Evolutionary conservation across 2,113 vertebrate genomes (phyloP).

Genomic region (Hepsetus odoe): DNA sequence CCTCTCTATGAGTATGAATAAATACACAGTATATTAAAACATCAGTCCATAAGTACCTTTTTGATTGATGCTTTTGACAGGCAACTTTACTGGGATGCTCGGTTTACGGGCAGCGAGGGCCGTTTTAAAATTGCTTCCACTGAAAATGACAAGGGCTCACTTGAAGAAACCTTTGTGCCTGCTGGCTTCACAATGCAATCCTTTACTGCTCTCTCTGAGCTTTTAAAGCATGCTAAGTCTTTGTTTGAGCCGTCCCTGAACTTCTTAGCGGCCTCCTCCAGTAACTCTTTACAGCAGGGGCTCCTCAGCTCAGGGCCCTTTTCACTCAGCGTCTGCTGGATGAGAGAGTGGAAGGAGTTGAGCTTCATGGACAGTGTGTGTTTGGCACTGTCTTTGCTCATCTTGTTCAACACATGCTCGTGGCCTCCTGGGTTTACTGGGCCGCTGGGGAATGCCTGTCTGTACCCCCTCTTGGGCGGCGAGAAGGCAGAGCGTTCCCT

Average conservation of each 20-base stretch:
- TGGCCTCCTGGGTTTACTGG: slow-evolving; percentile 63
- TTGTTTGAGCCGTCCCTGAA: slow-evolving; percentile 80
- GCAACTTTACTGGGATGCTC: slow-evolving; percentile 77
- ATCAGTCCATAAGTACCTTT: slow-evolving; percentile 34
- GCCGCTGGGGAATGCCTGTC: slow-evolving; percentile 76
- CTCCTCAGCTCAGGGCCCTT: slow-evolving; percentile 78
- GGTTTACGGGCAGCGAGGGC: slow-evolving; percentile 80
- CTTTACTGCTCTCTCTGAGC: slow-evolving; percentile 80
- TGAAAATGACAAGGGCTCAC: slow-evolving; percentile 91
- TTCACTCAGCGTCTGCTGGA: slow-evolving; percentile 84
- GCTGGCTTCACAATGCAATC: slow-evolving; percentile 82
- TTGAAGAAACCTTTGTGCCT: slow-evolving; percentile 79
- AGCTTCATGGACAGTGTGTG: slow-evolving; percentile 79
- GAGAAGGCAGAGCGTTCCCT: slow-evolving; percentile 92
- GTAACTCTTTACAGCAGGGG: slow-evolving; percentile 82
- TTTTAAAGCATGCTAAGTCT: slow-evolving; percentile 78
- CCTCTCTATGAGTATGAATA: slow-evolving; percentile 32
- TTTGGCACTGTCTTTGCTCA: slow-evolving; percentile 82
- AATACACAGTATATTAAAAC: slow-evolving; percentile 41
- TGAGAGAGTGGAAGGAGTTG: slow-evolving; percentile 84
- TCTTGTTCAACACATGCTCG: slow-evolving; percentile 79
- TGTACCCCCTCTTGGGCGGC: slow-evolving; percentile 83
- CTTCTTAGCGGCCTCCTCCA: slow-evolving; percentile 86
- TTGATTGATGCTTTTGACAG: background rate
- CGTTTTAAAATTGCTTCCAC: slow-evolving; percentile 96